A percentile compares a stretch with the other conserved stretches of the same genome.
Evolutionary conservation across 1,140 invertebrate genomes (phyloP).

Genomic region (Heliconius hermathena): DNA sequence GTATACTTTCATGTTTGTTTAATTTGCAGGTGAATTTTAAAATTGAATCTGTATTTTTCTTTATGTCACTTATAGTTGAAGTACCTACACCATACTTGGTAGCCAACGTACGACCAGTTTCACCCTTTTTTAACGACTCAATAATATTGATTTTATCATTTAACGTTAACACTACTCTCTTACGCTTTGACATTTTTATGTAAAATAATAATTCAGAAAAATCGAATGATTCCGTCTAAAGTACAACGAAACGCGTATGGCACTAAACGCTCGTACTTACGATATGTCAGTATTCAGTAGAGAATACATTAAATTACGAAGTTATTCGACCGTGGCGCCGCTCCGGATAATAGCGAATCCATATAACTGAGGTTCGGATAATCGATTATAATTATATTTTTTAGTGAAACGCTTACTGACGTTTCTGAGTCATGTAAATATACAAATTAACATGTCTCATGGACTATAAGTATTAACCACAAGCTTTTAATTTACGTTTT

Average conservation of each 20-base stretch:
- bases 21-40: conserved; percentile 47
- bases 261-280: neutral
- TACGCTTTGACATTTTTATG: conserved; percentile 38
- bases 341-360: conserved; percentile 32
- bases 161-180: conserved; percentile 44
- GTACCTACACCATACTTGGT: conserved; percentile 47
- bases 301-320: conserved; percentile 10
- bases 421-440: neutral
- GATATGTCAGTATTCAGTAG: neutral
- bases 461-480: too few relatives aligned
- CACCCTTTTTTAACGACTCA: conserved; percentile 51
- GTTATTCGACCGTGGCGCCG: neutral
- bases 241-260: conserved; percentile 17
- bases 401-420: neutral
- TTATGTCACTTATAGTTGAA: conserved; percentile 47
- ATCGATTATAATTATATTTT: conserved; percentile 15
- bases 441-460: too few relatives aligned
- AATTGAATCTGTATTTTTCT: conserved; percentile 46
- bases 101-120: conserved; percentile 47
- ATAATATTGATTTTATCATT: conserved; percentile 48
- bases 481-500: neutral
- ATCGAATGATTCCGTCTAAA: conserved; percentile 21
- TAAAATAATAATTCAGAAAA: conserved; percentile 20
- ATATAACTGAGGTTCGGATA: conserved; percentile 34
- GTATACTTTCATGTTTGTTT: conserved; percentile 37